Percentiles rank a stretch among this genome's conserved stretches.
Evolutionary conservation across 2,797 vertebrate genomes (phyloP).

Genomic region (Lagorchestes hirsutus): DNA sequence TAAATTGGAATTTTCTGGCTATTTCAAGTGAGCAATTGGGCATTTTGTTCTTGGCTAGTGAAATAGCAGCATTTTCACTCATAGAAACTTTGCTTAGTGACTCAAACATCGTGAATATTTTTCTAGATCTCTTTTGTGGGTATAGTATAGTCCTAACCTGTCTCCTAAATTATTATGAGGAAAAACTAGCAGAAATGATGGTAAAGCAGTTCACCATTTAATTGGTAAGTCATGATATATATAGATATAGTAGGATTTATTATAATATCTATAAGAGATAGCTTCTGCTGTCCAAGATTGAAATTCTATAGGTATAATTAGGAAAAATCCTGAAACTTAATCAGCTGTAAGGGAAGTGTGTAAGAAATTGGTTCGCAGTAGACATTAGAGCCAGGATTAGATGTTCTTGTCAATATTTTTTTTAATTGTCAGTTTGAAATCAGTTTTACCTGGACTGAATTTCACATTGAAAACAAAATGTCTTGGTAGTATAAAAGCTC

Average conservation of each 20-base stretch:
- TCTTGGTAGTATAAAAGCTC: background rate
- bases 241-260: background rate
- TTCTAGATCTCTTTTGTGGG: background rate
- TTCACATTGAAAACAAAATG: background rate
- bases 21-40: background rate
- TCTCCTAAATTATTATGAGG: background rate
- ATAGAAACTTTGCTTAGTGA: background rate
- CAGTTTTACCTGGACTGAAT: background rate
- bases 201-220: background rate
- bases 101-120: background rate
- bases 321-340: background rate
- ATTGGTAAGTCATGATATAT: background rate
- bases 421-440: background rate
- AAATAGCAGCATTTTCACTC: background rate
- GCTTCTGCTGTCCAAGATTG: background rate
- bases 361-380: background rate
- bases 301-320: background rate
- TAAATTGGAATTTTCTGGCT: background rate
- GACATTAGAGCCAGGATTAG: background rate
- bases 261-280: background rate
- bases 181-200: background rate
- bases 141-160: background rate
- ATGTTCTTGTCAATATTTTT: background rate
- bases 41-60: background rate
- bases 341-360: too few relatives aligned